These are phyloP conservation scores for Brachionus sp. DNA, from an alignment of 1,140 invertebrate species.

Conservation along the genomic window DNA sequence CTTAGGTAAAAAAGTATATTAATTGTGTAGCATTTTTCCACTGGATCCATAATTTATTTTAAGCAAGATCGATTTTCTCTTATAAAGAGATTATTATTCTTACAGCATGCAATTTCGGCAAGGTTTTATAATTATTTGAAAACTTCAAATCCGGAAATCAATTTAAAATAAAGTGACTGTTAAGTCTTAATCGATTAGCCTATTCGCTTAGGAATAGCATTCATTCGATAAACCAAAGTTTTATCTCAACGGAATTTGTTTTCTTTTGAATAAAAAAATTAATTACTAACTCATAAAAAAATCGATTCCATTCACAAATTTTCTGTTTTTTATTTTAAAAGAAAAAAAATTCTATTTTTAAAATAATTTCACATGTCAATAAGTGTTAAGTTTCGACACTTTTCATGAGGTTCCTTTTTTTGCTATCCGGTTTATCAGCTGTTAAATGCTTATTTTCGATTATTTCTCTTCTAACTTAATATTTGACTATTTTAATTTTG, in stretches of 20 bases:
- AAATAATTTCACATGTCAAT: too few species aligned
- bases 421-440: too few species aligned
- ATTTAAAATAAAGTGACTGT: neutral
- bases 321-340: too few species aligned
- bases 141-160: constrained; percentile 2
- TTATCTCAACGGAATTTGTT: neutral
- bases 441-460: too few species aligned
- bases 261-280: neutral
- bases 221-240: neutral
- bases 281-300: neutral
- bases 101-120: neutral
- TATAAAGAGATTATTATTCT: neutral
- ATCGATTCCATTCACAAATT: neutral
- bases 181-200: neutral
- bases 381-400: too few species aligned
- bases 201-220: neutral
- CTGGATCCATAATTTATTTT: neutral
- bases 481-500: too few species aligned
- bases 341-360: too few species aligned
- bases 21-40: neutral
- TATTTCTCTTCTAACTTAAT: too few species aligned
- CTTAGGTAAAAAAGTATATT: neutral
- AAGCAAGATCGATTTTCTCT: neutral
- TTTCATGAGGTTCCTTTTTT: too few species aligned
- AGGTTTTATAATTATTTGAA: neutral